Evolutionary conservation across 1,140 invertebrate genomes (phyloP).

Genomic region (Aphelinus certus): DNA sequence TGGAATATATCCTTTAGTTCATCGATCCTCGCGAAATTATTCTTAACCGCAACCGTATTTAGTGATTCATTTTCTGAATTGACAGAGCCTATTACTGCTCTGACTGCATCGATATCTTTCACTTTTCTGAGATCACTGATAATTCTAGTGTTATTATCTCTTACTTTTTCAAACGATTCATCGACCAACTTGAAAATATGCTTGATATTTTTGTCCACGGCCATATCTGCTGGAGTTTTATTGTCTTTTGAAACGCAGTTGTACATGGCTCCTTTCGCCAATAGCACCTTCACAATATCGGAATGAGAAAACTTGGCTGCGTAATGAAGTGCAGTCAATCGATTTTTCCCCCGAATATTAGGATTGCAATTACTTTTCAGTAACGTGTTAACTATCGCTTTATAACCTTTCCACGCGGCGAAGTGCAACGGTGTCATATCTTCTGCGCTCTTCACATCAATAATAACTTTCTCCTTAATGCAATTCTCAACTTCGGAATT

Average conservation of each 20-base stretch:
- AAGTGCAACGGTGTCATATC: slow-evolving; percentile 8
- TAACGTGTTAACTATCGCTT: neutral
- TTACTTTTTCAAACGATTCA: slow-evolving; percentile 30
- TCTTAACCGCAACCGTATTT: neutral
- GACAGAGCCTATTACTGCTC: neutral
- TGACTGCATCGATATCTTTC: neutral
- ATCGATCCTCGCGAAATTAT: neutral
- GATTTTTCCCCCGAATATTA: too few species aligned
- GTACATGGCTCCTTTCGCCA: slow-evolving; percentile 44
- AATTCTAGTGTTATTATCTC: neutral
- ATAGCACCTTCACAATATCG: slow-evolving; percentile 27
- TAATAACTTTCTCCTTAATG: slow-evolving; percentile 1
- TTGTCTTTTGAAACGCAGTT: slow-evolving; percentile 54
- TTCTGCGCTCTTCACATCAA: slow-evolving; percentile 6
- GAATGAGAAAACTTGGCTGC: slow-evolving; percentile 29
- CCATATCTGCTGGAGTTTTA: slow-evolving; percentile 37
- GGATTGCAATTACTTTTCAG: neutral
- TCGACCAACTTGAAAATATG: slow-evolving; percentile 37
- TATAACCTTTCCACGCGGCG: slow-evolving; percentile 1
- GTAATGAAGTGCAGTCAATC: slow-evolving; percentile 27
- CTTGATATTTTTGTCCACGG: slow-evolving; percentile 24
- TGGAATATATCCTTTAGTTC: neutral
- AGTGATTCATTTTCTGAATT: neutral
- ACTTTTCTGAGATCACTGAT: neutral
- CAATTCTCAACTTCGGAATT: neutral